Percentiles rank a stretch among this genome's conserved stretches.
These are phyloP conservation scores for Lasioglossum vierecki DNA, from an alignment of 2,888 invertebrate genomes.

Conservation along the genomic window DNA sequence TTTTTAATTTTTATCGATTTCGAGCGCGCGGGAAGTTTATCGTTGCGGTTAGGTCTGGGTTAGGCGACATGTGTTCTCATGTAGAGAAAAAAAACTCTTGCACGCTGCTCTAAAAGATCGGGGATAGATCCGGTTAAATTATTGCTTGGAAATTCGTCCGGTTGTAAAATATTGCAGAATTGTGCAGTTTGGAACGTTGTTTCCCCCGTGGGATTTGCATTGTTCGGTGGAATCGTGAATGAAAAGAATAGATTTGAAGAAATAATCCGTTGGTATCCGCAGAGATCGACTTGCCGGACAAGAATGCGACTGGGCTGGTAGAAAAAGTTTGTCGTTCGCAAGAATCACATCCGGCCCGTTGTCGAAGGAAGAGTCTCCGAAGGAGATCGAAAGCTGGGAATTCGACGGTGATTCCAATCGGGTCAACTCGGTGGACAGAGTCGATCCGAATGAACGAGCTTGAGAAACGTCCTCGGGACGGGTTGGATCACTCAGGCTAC, in stretches of 20 bases:
- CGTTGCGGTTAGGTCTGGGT: not conserved
- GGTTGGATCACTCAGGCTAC: conserved; percentile 51
- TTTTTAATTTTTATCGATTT: not conserved
- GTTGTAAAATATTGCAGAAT: not conserved
- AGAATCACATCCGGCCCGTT: conserved; percentile 19
- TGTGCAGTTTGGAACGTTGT: not conserved
- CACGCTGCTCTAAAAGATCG: not conserved
- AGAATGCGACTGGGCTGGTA: not conserved
- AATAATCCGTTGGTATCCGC: not conserved
- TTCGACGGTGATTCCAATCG: conserved; percentile 33
- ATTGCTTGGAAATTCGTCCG: not conserved
- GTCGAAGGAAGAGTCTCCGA: conserved; percentile 16
- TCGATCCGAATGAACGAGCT: conserved; percentile 58
- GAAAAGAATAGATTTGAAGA: not conserved
- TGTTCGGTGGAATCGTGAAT: not conserved
- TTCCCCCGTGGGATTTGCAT: not conserved
- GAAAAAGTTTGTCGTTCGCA: conserved; percentile 6
- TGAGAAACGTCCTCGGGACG: conserved; percentile 52
- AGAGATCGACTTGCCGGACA: not conserved
- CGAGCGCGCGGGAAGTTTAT: not conserved
- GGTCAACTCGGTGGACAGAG: conserved; percentile 37
- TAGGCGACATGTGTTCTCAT: not conserved
- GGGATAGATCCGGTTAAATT: not conserved
- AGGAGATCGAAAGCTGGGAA: conserved; percentile 54
- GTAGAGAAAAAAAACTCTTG: not conserved